Conservation (phyloP, 1,140 invertebrate species). For the Tetragnatha versicolor region DNA sequence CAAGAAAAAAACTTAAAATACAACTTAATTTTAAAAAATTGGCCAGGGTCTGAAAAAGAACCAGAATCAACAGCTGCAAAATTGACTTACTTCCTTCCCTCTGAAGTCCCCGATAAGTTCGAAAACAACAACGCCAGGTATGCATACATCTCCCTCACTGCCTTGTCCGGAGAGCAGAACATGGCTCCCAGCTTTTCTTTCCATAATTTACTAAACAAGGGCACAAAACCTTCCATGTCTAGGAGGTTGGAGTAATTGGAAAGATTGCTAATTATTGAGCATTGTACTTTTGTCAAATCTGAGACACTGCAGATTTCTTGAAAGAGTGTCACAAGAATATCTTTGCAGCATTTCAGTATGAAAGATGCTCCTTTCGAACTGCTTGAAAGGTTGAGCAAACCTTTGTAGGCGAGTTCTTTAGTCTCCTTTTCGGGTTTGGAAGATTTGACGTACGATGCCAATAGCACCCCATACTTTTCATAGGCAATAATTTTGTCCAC, state of each 20-base stretch:
- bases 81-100: background rate
- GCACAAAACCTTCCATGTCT: background rate
- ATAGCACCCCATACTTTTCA: background rate
- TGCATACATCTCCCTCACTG: background rate
- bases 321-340: background rate
- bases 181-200: background rate
- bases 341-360: background rate
- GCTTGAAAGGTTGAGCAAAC: slow-evolving; percentile 1
- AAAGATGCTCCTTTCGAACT: background rate
- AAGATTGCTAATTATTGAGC: slow-evolving; percentile 12
- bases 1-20: background rate
- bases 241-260: background rate
- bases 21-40: background rate
- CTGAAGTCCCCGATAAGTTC: background rate
- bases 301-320: background rate
- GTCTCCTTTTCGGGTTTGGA: background rate
- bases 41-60: background rate
- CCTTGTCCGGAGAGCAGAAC: background rate
- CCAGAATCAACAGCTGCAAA: background rate
- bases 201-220: background rate
- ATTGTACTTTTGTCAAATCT: background rate
- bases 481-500: background rate
- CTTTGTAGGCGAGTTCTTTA: background rate
- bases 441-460: background rate
- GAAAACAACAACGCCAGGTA: slow-evolving; percentile 12